A percentile compares a stretch with the other conserved stretches of the same genome.
Evolutionary conservation across 1,140 invertebrate species (phyloP).

Genomic region (Cydia fagiglandana): DNA sequence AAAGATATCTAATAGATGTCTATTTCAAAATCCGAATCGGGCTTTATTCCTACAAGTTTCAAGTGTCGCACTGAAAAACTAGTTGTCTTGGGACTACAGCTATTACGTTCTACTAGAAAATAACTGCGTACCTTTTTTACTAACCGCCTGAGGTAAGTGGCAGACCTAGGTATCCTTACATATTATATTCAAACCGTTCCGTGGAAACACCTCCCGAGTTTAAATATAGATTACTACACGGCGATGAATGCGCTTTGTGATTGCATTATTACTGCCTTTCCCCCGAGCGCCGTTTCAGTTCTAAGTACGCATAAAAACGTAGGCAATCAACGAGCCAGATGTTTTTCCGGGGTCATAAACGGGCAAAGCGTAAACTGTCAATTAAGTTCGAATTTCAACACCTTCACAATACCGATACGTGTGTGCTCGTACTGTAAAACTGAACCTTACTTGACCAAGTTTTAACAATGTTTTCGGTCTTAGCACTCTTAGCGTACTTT

Average conservation of each 20-base stretch:
- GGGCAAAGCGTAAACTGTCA: conserved; percentile 59
- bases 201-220: conserved; percentile 32
- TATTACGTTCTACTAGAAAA: no score
- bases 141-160: no score
- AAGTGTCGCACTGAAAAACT: no score
- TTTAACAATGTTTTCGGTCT: no score
- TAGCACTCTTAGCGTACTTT: no score
- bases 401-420: conserved; percentile 48
- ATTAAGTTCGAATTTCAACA: conserved; percentile 63
- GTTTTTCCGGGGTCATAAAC: conserved; percentile 64
- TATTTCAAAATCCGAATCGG: no score
- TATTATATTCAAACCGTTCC: background rate
- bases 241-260: conserved; percentile 46
- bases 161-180: no score
- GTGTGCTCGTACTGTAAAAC: background rate
- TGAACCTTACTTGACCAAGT: background rate
- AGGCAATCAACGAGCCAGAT: conserved; percentile 64
- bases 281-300: conserved; percentile 43
- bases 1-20: no score
- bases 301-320: conserved; percentile 67
- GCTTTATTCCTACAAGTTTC: no score
- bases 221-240: conserved; percentile 39
- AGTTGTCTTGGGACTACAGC: no score
- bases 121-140: no score
- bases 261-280: conserved; percentile 49